phyloP scores from a whole-genome alignment of 2,113 vertebrate genomes.

The Pipa parva region DNA sequence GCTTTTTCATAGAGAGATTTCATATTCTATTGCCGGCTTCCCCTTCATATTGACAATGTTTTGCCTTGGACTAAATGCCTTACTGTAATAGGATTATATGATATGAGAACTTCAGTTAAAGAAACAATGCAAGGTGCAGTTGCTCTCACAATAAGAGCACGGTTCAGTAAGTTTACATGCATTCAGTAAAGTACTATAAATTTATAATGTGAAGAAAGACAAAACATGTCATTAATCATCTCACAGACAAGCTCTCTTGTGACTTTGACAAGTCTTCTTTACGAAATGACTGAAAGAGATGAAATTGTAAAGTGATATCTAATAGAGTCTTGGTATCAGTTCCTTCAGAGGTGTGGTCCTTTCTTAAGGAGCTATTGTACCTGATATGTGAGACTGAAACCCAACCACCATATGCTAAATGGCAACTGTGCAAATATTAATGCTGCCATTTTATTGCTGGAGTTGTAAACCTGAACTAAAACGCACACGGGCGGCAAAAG shows the following conservation, averaged over 20 bases:
- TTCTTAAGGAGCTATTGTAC: not conserved
- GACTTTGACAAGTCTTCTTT: constrained; percentile 27
- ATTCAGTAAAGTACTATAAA: constrained; percentile 25
- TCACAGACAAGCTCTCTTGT: constrained; percentile 7
- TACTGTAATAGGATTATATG: not conserved
- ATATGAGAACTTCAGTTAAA: not conserved
- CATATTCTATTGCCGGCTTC: not conserved
- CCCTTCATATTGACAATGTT: not conserved
- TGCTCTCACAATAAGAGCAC: constrained; percentile 20
- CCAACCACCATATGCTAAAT: not conserved
- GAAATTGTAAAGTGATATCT: constrained; percentile 33
- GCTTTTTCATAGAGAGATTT: too few relatives aligned
- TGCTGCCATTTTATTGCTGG: not conserved
- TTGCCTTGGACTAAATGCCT: not conserved
- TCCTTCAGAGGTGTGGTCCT: constrained; percentile 28
- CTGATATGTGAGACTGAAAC: constrained; percentile 21
- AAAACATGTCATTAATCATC: constrained; percentile 35
- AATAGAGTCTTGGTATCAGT: constrained; percentile 26
- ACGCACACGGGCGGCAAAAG: not conserved
- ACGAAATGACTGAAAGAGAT: constrained; percentile 18
- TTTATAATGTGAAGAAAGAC: constrained; percentile 14
- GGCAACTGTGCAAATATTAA: not conserved
- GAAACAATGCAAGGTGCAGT: constrained; percentile 17
- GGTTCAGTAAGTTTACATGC: not conserved
- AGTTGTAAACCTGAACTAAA: not conserved